Evolutionary conservation across 1,140 invertebrate species (phyloP).

Genomic region (Hypsibius dujardini): DNA sequence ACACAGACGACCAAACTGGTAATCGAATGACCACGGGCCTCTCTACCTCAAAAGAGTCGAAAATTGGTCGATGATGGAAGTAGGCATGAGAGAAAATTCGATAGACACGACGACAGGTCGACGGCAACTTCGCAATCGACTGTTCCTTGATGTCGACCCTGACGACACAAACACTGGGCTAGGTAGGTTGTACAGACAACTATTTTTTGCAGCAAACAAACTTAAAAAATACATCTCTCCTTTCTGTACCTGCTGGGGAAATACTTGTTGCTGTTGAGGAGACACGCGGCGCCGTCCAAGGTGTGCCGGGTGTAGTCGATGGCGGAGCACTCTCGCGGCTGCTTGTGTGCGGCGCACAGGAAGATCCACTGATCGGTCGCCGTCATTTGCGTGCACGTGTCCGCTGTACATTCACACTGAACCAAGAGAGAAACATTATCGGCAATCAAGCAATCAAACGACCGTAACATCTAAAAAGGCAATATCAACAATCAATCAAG

Average conservation of each 20-base stretch:
- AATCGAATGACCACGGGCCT: no score
- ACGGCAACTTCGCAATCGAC: conserved; percentile 90
- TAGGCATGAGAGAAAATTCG: conserved; percentile 99
- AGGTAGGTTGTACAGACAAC: not conserved
- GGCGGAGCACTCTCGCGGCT: conserved; percentile 97
- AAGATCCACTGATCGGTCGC: conserved; percentile 99
- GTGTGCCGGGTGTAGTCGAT: conserved; percentile 99
- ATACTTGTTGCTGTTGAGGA: conserved; percentile 98
- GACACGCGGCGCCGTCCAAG: conserved; percentile 92
- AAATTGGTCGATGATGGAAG: conserved; percentile 88
- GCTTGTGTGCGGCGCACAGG: conserved; percentile 97
- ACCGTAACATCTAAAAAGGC: not conserved
- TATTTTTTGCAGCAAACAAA: not conserved
- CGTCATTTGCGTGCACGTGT: conserved; percentile 96
- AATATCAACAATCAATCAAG: conserved; percentile 15
- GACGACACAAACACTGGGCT: conserved; percentile 22
- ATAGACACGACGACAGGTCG: conserved; percentile 91
- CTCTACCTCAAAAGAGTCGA: conserved; percentile 81
- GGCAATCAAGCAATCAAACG: conserved; percentile 16
- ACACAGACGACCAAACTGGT: no score
- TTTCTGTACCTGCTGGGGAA: conserved; percentile 73
- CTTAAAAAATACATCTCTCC: conserved; percentile 1
- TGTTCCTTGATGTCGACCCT: conserved; percentile 97
- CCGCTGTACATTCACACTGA: conserved; percentile 83
- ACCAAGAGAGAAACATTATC: conserved; percentile 31